Evolutionary conservation across 2,888 invertebrate species (phyloP), one percentile per base, ranked within the genome.

Genomic region (Drosophila longiperda): DNA sequence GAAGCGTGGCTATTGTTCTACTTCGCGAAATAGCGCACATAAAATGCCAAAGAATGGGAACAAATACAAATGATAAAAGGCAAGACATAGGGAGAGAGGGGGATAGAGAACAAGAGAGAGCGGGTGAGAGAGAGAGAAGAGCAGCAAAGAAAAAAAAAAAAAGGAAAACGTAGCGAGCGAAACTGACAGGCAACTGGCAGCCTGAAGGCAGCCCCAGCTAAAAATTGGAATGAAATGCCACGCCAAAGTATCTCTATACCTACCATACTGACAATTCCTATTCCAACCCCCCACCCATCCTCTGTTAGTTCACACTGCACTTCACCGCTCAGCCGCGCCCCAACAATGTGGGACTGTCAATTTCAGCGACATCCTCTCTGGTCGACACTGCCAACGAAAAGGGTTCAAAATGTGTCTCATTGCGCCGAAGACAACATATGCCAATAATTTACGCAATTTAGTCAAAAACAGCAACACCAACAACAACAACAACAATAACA

Each of bases 361-460:
- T 87, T 77, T 73, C 87, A 81, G 84, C 89, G 74, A 80, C 80
- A 83, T 81, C 80, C 73, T 64, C 40, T 55, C 82, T 15, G 45
- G 78, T 65, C 73, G 81, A 65, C 70, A 69, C 53, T 67, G 76
- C 55, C 64, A 55, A 66, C 66, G 73, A 84, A 87, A 90, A 88
- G 90, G 86, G 90, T 87, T 89, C 87, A 89, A 87, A 87, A 90
- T 85, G 89, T 85, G 89, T 85, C 89, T 89, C 85, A 89, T 89
- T 85, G 85, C 85, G 55, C 75, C 58, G 73, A 63, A 89, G 85
- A 89, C 90, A 86, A 86, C 86, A 86, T 86, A 86, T 86, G 86
- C 86, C 86, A 86, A 86, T 86, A 89, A 86, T 86, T 86, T 86
- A 86, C 90, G 86, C 89, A 87, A 86, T 86, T 89, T 86, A 87